These are phyloP conservation scores for Drosophila seguyi DNA, from an alignment of 1,140 invertebrate genomes.

Conservation along the genomic window DNA sequence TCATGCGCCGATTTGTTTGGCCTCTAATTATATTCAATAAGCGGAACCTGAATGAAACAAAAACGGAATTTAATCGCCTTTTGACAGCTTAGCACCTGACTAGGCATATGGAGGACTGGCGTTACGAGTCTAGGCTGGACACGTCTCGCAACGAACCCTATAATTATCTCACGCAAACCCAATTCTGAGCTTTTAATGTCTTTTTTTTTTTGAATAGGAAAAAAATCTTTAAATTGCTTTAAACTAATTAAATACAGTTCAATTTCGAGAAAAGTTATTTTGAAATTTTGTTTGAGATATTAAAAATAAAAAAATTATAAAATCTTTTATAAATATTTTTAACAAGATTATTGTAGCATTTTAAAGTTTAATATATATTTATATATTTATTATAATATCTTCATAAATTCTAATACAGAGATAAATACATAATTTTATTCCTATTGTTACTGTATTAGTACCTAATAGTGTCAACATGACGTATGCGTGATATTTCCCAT, in stretches of 20 bases:
- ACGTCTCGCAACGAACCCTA: conserved; percentile 11
- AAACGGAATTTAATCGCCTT: conserved; percentile 6
- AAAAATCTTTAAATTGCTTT: background rate
- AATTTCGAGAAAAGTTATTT: too few relatives aligned
- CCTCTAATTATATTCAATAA: conserved; percentile 18
- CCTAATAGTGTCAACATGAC: too few relatives aligned
- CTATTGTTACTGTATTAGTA: too few relatives aligned
- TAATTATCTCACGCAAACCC: background rate
- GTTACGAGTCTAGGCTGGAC: conserved; percentile 4
- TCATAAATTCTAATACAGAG: too few relatives aligned
- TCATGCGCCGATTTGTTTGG: conserved; percentile 10
- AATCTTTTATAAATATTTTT: background rate
- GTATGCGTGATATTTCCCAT: too few relatives aligned
- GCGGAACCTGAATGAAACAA: conserved; percentile 10
- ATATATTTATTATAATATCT: background rate
- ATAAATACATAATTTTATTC: too few relatives aligned
- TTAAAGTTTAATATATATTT: background rate
- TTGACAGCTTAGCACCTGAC: conserved; percentile 29
- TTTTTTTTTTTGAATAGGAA: conserved; percentile 11
- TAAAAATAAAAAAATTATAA: background rate
- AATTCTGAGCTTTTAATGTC: background rate
- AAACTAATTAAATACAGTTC: background rate
- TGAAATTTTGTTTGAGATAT: background rate
- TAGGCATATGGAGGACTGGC: background rate
- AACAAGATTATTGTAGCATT: background rate